Percentiles rank a stretch among this genome's conserved stretches.
phyloP scores from a whole-genome alignment of 2,888 invertebrate genomes.

The Nomada ruficornis region DNA sequence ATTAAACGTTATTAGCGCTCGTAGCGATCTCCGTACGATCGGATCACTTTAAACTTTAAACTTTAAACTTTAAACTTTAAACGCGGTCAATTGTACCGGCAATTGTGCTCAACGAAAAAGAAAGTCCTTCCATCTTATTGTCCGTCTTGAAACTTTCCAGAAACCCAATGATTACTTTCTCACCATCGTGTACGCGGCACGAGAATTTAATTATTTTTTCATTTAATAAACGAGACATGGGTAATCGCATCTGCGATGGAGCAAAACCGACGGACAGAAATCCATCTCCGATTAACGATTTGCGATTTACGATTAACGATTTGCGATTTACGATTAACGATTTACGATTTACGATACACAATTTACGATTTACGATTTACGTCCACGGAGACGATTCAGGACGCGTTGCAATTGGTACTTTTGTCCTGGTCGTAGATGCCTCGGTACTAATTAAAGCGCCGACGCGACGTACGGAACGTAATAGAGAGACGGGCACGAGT shows the following conservation, averaged over 20 bases:
- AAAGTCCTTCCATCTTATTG: neutral
- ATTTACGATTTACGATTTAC: too few relatives aligned
- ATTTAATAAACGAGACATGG: neutral
- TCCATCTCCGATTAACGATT: neutral
- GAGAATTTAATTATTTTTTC: too few relatives aligned
- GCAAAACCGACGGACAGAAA: neutral
- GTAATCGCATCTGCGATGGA: neutral
- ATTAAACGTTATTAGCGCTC: constrained; percentile 33
- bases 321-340: too few relatives aligned
- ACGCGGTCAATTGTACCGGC: constrained; percentile 26
- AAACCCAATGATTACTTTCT: constrained; percentile 2
- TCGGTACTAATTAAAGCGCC: constrained; percentile 63
- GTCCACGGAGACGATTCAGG: neutral
- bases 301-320: neutral
- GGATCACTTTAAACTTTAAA: constrained; percentile 10
- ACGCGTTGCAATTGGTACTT: constrained; percentile 16
- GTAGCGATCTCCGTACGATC: neutral
- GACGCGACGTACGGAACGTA: constrained; percentile 35
- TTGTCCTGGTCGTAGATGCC: constrained; percentile 25
- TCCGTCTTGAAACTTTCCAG: neutral
- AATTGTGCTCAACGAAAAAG: constrained; percentile 1
- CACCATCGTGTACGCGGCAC: neutral
- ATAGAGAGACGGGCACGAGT: constrained; percentile 24
- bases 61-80: constrained; percentile 26
- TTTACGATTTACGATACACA: too few relatives aligned